Evolutionary conservation across 2,113 vertebrate species (phyloP), one percentile per base, ranked within the genome.

Genomic region (Copsychus sechellarum): DNA sequence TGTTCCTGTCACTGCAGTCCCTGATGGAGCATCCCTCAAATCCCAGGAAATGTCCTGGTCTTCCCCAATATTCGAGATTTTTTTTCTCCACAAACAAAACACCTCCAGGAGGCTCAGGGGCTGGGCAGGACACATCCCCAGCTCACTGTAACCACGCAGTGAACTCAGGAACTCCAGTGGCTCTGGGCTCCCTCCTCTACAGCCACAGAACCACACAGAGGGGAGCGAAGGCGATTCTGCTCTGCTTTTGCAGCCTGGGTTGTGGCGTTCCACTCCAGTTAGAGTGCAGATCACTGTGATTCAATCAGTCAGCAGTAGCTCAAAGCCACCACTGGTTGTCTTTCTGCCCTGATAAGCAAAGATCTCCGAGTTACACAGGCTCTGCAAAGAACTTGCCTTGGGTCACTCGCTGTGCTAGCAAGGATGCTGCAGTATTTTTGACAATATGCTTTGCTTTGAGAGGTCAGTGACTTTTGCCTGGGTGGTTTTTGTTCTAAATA

Each of bases 341-440:
- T 83, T 97, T 97, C 96, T 97, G 97, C 97, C 90, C 96, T 96
- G 97, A 97, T 97, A 97, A 97, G 94, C 96, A 97, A 91, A 91
- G 79, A 96, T 89, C 56, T 95, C 70, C 47, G 85, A 93, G 89
- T 60, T 60, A 74, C 81, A 94, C 16, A 67, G 77, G 77, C 92
- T 94, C 76, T 60, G 91, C 83, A 88, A 96, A 89, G 84, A 90
- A 90, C 34, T 90, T 0, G 71, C 94, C 96, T 92, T 95, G 91
- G 96, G 96, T 97, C 88, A 81, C 76, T 96, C 76, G 77, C 87
- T 95, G 96, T 58, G 72, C 93, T 64, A 85, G 87, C 91, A 94
- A 97, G 93, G 96, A 97, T 79, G 40, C 8, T 80, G 82, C 58
- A 58, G 72, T 96, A 94, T 95, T 97, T 97, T 96, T 97, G 97